A percentile compares a stretch with the other conserved stretches of the same genome.
phyloP scores from a whole-genome alignment of 1,140 invertebrate species.

The Littorina saxatilis region DNA sequence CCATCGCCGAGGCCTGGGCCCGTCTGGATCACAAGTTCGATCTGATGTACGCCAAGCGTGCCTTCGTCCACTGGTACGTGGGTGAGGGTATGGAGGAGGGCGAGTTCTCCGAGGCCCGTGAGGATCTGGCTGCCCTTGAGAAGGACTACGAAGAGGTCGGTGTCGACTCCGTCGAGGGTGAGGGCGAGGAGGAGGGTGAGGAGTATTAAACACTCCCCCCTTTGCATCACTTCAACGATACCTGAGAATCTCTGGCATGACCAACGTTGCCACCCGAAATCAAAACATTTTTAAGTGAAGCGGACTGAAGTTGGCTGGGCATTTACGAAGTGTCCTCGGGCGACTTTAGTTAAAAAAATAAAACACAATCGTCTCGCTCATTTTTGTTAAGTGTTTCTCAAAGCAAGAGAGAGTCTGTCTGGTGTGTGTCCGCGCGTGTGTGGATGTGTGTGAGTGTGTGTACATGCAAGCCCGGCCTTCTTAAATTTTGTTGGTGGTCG shows the following conservation, averaged over 20 bases:
- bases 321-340: neutral
- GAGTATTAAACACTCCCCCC: conserved; percentile 76
- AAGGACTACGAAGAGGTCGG: conserved; percentile 89
- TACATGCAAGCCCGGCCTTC: no score
- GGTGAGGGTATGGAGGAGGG: conserved; percentile 83
- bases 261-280: neutral
- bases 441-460: no score
- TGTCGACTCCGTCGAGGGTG: conserved; percentile 83
- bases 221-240: neutral
- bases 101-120: conserved; percentile 82
- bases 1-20: conserved; percentile 41
- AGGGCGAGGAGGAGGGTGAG: conserved; percentile 76
- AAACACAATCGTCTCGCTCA: no score
- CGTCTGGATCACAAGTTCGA: conserved; percentile 41
- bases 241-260: neutral
- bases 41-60: conserved; percentile 39
- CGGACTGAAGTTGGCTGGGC: neutral
- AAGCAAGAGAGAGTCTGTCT: no score
- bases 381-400: no score
- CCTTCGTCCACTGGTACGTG: conserved; percentile 69
- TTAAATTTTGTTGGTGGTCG: no score
- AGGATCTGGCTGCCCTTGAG: conserved; percentile 84
- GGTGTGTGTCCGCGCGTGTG: no score
- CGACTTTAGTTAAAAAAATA: neutral
- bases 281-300: conserved; percentile 9